Conservation (phyloP, 2,797 vertebrate genomes). For the Siniperca obscura region DNA sequence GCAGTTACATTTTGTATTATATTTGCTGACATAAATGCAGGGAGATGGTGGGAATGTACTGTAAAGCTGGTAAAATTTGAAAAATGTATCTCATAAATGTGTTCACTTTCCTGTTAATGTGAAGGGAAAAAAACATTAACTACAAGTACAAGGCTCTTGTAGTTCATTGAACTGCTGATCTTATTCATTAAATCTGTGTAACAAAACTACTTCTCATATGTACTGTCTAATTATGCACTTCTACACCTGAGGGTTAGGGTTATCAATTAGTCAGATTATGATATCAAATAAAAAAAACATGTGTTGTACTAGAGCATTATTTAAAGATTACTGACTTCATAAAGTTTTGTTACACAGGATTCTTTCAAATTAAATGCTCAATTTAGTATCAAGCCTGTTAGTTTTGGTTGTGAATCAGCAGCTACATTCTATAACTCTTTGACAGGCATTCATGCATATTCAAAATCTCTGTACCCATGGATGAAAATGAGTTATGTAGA, state of each 20-base stretch:
- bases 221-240: not conserved
- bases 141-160: not conserved
- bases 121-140: not conserved
- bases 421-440: not conserved
- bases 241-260: slow-evolving; percentile 4
- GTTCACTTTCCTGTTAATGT: not conserved
- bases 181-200: slow-evolving; percentile 1
- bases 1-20: not conserved
- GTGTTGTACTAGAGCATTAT: not conserved
- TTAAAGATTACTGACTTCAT: slow-evolving; percentile 13
- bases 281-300: slow-evolving; percentile 1
- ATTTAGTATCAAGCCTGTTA: not conserved
- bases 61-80: not conserved
- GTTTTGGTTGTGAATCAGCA: slow-evolving; percentile 11
- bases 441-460: slow-evolving; percentile 10
- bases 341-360: not conserved
- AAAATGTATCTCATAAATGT: not conserved
- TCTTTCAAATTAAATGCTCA: slow-evolving; percentile 13
- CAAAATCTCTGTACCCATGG: not conserved
- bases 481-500: slow-evolving; percentile 13
- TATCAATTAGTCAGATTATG: slow-evolving; percentile 17
- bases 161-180: not conserved
- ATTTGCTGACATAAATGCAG: not conserved
- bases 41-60: not conserved
- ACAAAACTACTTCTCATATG: slow-evolving; percentile 2